Conservation (phyloP, 2,888 invertebrate genomes). For the Thera obeliscata region DNA sequence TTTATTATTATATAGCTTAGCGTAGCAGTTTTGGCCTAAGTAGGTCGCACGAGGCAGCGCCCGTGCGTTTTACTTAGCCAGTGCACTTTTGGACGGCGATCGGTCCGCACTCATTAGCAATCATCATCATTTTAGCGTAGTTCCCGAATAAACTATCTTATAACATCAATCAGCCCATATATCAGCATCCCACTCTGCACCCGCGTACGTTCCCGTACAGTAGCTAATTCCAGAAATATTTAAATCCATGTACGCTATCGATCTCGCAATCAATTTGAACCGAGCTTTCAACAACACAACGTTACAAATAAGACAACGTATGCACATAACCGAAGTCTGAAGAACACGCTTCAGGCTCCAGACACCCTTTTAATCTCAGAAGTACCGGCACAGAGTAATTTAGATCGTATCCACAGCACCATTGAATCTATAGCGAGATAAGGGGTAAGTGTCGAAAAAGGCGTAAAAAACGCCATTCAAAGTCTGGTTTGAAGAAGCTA, state of each 20-base stretch:
- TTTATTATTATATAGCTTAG: too few relatives aligned
- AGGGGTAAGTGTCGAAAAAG: conserved; percentile 70
- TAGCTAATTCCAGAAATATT: too few relatives aligned
- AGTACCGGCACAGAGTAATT: conserved; percentile 77
- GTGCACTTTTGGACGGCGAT: too few relatives aligned
- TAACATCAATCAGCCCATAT: too few relatives aligned
- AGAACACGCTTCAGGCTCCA: conserved; percentile 63
- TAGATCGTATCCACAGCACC: conserved; percentile 76
- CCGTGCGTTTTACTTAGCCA: too few relatives aligned
- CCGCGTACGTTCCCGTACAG: too few relatives aligned
- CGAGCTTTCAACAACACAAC: neutral
- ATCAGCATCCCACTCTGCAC: too few relatives aligned
- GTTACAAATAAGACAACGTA: conserved; percentile 22
- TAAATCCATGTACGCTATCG: neutral
- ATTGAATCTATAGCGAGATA: conserved; percentile 66
- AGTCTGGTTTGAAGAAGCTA: conserved; percentile 55
- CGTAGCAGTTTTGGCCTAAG: too few relatives aligned
- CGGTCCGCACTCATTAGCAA: too few relatives aligned
- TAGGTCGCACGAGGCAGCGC: too few relatives aligned
- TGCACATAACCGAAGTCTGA: conserved; percentile 33
- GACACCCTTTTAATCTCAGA: conserved; percentile 80
- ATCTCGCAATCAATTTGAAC: neutral
- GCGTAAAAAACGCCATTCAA: conserved; percentile 62
- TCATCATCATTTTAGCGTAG: too few relatives aligned
- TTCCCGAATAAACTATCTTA: too few relatives aligned